Evolutionary conservation across 2,888 invertebrate genomes (phyloP).

Genomic region (Scaptomyza polygonia): DNA sequence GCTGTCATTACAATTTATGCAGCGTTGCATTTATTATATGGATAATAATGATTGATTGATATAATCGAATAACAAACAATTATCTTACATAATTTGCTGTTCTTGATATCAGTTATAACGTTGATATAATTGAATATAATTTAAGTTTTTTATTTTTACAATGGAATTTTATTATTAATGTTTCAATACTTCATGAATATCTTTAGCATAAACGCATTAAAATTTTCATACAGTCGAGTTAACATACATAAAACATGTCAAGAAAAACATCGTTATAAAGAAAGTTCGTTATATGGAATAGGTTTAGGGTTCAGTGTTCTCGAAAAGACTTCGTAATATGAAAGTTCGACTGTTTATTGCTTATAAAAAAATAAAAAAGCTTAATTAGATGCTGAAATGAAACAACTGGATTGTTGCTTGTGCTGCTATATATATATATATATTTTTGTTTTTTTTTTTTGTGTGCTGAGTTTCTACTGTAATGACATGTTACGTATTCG

Average conservation of each 20-base stretch:
- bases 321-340: no score
- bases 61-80: background rate
- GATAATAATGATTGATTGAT: background rate
- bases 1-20: background rate
- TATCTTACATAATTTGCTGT: no score
- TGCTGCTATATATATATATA: no score
- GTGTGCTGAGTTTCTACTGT: constrained; percentile 62
- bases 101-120: no score
- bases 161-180: no score
- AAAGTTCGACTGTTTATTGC: background rate
- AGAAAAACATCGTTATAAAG: no score
- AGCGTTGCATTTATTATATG: background rate
- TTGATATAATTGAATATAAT: no score
- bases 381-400: constrained; percentile 54
- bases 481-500: constrained; percentile 58
- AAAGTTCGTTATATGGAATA: no score
- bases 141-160: no score
- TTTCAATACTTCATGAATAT: background rate
- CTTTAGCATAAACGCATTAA: constrained; percentile 10
- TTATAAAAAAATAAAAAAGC: constrained; percentile 1
- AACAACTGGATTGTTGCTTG: constrained; percentile 69
- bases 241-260: no score
- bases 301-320: no score
- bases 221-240: background rate
- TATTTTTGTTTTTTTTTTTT: no score